Conservation (phyloP, 2,888 invertebrate genomes). For the Lydus trimaculatus region DNA sequence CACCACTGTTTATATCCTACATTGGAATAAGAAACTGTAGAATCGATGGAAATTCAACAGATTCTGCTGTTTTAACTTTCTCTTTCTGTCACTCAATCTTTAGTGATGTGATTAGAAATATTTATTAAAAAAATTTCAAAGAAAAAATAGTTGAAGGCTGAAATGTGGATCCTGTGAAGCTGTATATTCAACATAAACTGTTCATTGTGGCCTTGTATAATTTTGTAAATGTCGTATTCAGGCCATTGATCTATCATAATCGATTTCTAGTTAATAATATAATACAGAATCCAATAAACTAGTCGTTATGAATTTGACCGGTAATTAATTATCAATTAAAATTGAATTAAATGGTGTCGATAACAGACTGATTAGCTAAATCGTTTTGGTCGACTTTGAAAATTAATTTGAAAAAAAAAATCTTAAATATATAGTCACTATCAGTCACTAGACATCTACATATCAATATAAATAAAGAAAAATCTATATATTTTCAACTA, state of each 20-base stretch:
- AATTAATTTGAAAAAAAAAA: background rate
- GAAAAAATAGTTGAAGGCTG: too few relatives aligned
- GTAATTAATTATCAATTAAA: constrained; percentile 33
- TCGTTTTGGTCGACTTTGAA: constrained; percentile 15
- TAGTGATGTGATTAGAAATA: too few relatives aligned
- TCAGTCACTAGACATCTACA: background rate
- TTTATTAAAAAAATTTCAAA: too few relatives aligned
- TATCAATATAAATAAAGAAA: background rate
- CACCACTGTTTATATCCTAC: too few relatives aligned
- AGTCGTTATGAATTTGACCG: constrained; percentile 16
- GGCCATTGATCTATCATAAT: background rate
- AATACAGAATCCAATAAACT: constrained; percentile 14
- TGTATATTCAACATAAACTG: too few relatives aligned
- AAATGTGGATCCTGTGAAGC: too few relatives aligned
- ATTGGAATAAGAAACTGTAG: too few relatives aligned
- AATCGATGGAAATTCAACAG: too few relatives aligned
- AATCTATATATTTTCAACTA: background rate
- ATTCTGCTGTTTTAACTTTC: too few relatives aligned
- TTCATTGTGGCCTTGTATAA: background rate
- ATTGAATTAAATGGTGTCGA: constrained; percentile 28
- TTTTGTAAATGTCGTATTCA: background rate
- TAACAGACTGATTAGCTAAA: constrained; percentile 22
- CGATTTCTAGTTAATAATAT: constrained; percentile 17
- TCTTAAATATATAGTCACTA: background rate
- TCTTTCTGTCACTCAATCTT: too few relatives aligned